These are phyloP conservation scores for Parazoanthus atlanticus DNA, from an alignment of 92 coral and sea anemone species.

Conservation along the genomic window DNA sequence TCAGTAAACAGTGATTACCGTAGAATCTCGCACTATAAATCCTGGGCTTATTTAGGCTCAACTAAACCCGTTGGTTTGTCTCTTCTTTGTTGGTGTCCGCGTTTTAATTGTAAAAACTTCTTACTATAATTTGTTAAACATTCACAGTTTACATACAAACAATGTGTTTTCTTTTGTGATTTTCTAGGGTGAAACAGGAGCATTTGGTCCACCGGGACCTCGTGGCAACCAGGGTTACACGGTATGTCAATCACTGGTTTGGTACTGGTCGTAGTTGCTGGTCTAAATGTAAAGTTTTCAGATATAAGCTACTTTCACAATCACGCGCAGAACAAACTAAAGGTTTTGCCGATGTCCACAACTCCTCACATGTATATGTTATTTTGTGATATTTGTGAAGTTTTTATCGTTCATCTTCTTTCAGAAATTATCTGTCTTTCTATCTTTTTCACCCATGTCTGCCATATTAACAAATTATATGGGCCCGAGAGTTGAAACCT, in stretches of 20 bases:
- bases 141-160: background rate
- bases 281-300: background rate
- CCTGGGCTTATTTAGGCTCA: too few relatives aligned
- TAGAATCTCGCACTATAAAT: too few relatives aligned
- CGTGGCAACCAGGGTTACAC: slow-evolving; percentile 4
- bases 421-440: too few relatives aligned
- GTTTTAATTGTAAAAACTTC: background rate
- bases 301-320: too few relatives aligned
- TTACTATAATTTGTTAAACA: background rate
- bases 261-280: background rate
- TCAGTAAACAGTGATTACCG: too few relatives aligned
- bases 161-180: background rate
- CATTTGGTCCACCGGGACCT: background rate
- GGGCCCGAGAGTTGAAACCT: too few relatives aligned
- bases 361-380: too few relatives aligned
- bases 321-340: background rate
- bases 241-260: background rate
- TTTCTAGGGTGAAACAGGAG: slow-evolving; percentile 22
- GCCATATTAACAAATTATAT: too few relatives aligned
- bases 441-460: too few relatives aligned
- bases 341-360: too few relatives aligned
- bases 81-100: background rate
- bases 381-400: background rate
- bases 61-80: background rate
- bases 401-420: too few relatives aligned